Conservation (phyloP, 2,797 vertebrate genomes). For the Intellagama lesueurii region DNA sequence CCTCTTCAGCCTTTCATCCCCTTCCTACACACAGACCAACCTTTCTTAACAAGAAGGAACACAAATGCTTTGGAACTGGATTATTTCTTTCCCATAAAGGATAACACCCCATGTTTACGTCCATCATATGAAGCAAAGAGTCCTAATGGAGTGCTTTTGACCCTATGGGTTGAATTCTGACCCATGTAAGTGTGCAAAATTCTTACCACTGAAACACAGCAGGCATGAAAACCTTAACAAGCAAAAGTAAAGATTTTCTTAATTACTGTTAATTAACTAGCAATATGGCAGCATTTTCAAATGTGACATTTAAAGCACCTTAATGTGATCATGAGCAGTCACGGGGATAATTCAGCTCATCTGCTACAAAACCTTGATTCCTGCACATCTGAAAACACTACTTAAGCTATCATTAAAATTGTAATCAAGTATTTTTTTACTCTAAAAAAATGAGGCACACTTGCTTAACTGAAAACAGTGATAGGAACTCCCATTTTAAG, state of each 20-base stretch:
- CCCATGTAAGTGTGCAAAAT: conserved; percentile 41
- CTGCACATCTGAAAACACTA: conserved; percentile 71
- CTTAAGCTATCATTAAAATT: conserved; percentile 76
- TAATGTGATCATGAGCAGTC: conserved; percentile 76
- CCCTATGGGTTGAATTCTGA: neutral
- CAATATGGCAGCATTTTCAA: conserved; percentile 70
- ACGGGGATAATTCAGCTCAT: conserved; percentile 76
- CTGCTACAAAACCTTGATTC: conserved; percentile 74
- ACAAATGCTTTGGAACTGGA: neutral
- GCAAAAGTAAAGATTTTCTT: conserved; percentile 65
- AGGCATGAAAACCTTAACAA: conserved; percentile 59
- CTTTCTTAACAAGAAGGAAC: neutral
- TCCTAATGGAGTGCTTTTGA: neutral
- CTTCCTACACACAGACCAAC: neutral
- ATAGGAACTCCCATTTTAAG: conserved; percentile 45
- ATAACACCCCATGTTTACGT: neutral
- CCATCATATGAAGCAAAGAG: neutral
- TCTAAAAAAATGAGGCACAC: conserved; percentile 64
- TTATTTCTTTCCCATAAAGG: neutral
- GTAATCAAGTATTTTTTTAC: conserved; percentile 76
- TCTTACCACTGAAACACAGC: conserved; percentile 23
- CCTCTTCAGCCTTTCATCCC: neutral
- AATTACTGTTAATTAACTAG: conserved; percentile 76
- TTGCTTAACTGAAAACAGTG: conserved; percentile 65
- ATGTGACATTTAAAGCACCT: conserved; percentile 74